Percentiles rank a stretch among this genome's conserved stretches.
Conservation (phyloP, 2,113 vertebrate species). For the Chunga burmeisteri region DNA sequence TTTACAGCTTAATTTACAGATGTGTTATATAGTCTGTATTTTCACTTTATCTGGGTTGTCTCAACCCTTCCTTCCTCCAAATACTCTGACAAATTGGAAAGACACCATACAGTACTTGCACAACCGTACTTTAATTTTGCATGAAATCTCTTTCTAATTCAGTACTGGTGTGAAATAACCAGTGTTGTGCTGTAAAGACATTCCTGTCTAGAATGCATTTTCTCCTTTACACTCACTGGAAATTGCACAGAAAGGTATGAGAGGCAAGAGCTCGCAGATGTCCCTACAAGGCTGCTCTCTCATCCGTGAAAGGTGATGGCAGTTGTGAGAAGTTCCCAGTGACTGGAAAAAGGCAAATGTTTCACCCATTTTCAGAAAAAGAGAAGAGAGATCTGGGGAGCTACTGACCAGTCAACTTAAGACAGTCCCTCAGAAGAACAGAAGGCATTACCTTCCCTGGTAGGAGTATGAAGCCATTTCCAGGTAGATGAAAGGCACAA, state of each 20-base stretch:
- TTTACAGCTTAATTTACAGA: background rate
- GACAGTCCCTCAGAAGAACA: background rate
- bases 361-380: background rate
- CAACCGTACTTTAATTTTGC: background rate
- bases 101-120: background rate
- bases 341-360: background rate
- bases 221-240: background rate
- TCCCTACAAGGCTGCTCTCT: background rate
- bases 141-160: background rate
- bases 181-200: accelerated
- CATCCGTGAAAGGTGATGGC: background rate
- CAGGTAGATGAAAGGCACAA: background rate
- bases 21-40: background rate
- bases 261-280: background rate
- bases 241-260: background rate
- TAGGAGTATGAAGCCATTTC: background rate
- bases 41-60: background rate
- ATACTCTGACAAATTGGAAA: background rate
- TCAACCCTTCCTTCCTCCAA: background rate
- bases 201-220: background rate
- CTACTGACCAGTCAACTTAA: background rate
- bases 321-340: background rate
- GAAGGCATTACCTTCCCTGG: background rate
- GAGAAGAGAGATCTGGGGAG: background rate
- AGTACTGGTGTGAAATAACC: background rate